Percentiles rank a stretch among this genome's conserved stretches.
phyloP scores from a whole-genome alignment of 2,797 vertebrate genomes.

The Malacoraja senta region DNA sequence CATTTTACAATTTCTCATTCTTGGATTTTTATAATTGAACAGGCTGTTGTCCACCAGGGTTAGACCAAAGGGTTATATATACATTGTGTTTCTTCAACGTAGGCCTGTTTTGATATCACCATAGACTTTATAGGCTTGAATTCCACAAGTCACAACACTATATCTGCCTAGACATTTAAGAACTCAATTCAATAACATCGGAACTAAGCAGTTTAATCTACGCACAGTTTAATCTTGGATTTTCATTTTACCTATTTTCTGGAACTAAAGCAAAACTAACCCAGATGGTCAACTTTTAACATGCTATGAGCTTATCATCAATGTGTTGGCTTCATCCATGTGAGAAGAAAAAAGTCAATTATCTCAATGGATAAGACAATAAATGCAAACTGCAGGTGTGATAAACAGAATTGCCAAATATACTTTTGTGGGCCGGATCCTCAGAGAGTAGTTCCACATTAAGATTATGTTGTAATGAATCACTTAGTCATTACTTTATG shows the following conservation, averaged over 20 bases:
- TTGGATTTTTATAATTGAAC: slow-evolving; percentile 55
- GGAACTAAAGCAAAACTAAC: neutral
- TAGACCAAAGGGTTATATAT: slow-evolving; percentile 44
- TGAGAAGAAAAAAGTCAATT: neutral
- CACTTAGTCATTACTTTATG: neutral
- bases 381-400: neutral
- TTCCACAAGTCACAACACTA: slow-evolving; percentile 57
- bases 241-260: neutral
- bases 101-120: slow-evolving; percentile 48
- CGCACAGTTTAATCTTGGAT: neutral
- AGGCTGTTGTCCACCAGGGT: slow-evolving; percentile 52
- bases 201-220: neutral
- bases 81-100: slow-evolving; percentile 54
- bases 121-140: slow-evolving; percentile 57
- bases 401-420: neutral
- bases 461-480: neutral
- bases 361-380: neutral
- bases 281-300: neutral
- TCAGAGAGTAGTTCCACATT: neutral
- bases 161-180: slow-evolving; percentile 51
- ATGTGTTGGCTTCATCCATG: neutral
- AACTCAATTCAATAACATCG: slow-evolving; percentile 46
- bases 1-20: slow-evolving; percentile 58
- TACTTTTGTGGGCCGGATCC: neutral
- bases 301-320: neutral